Conservation (phyloP, 2,113 vertebrate genomes). For the Scolopax mira region DNA sequence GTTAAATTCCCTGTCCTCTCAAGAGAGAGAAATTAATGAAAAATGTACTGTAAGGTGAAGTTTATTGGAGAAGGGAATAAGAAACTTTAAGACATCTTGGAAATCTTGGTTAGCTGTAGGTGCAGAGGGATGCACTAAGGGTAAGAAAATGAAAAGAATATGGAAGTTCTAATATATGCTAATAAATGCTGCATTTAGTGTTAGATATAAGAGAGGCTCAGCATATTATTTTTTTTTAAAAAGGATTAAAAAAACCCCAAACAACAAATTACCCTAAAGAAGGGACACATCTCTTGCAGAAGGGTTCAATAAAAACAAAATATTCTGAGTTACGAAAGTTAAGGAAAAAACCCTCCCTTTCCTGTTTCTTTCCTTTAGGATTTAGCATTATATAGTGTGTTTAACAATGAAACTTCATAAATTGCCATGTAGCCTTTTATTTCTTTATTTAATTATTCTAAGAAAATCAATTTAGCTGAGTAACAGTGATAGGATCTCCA, state of each 20-base stretch:
- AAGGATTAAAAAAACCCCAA: not conserved
- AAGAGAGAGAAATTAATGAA: not conserved
- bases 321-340: not conserved
- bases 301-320: not conserved
- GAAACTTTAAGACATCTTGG: not conserved
- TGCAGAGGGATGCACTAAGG: not conserved
- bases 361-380: not conserved
- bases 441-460: not conserved
- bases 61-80: not conserved
- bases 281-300: not conserved
- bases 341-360: not conserved
- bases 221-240: not conserved
- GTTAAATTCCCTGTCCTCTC: rapidly evolving
- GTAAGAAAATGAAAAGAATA: not conserved
- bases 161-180: not conserved
- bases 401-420: not conserved
- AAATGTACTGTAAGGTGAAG: not conserved
- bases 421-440: not conserved
- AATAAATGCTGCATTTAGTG: not conserved
- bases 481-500: not conserved
- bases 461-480: slow-evolving; percentile 31
- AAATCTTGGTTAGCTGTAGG: not conserved
- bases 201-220: not conserved
- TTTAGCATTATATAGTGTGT: rapidly evolving
- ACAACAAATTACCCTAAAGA: not conserved